Evolutionary conservation across 1,140 invertebrate genomes (phyloP), one percentile per base, ranked within the genome.

Genomic region (Trissolcus basalis): DNA sequence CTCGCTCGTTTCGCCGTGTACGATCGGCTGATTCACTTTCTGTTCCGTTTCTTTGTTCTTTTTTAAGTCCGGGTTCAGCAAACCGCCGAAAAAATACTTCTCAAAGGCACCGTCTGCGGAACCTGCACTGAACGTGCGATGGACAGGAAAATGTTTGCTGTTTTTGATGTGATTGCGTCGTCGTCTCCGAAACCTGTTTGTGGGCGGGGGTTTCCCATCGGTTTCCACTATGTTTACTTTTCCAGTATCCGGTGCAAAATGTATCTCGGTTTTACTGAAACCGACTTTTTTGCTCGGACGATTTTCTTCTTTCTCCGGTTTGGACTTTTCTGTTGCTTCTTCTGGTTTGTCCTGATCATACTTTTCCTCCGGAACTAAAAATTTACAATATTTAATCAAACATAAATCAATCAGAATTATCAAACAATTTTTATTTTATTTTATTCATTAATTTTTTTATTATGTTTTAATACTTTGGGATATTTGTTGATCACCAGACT

Each of bases 201-300:
- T 93, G 6, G 94, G 93, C 14, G 94, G 94, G 48, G 94, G 94
- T 83, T 95, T 95, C 49, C 93, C 93, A 83, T 95, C 93, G 0
- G 94, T 95, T 83, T 94, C 94, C n/a, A 96, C 94, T 49, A 96
- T 95, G 81, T 95, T 94, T 0, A 96, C 93, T 77, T 92, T 92
- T 0, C 94, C 94, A 0, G 93, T 92, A 80, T 95, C 94, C n/a
- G 93, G 92, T 0, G 93, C 93, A 84, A 96, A 95, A 84, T 96
- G 94, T 13, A 96, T 91, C 87, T 96, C 94, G 0, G 94, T 95
- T 88, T 95, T 95, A 82, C 93, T 94, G 84, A 96, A 96, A 78
- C 93, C 94, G 0, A 96, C 94, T 86, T 91, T 93, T 83, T 95
- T 95, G 0, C 63, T 48, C 0, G 79, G 54, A 50, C 78, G 60